Evolutionary conservation across 2,113 vertebrate genomes (phyloP).

Genomic region (Vombatus ursinus): DNA sequence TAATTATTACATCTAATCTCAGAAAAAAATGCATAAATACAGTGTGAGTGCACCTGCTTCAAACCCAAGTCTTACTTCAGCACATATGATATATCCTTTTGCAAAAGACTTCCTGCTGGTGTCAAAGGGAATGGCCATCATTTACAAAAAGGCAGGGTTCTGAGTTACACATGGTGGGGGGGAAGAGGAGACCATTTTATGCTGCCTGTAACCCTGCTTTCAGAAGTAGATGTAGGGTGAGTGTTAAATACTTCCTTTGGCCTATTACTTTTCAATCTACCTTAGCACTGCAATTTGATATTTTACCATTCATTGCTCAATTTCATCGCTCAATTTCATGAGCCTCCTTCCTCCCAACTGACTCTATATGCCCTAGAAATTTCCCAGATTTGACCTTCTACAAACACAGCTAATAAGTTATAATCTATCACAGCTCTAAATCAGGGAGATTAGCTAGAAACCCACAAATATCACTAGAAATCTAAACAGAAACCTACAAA

Average conservation of each 20-base stretch:
- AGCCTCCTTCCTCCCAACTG: not conserved
- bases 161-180: not conserved
- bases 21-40: not conserved
- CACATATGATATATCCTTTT: not conserved
- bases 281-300: not conserved
- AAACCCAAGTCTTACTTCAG: not conserved
- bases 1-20: not conserved
- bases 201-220: not conserved
- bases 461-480: not conserved
- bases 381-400: not conserved
- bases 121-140: not conserved
- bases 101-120: not conserved
- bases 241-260: not conserved
- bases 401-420: not conserved
- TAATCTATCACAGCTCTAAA: not conserved
- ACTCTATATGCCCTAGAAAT: not conserved
- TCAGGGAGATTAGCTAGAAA: not conserved
- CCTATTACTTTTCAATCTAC: not conserved
- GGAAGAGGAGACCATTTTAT: not conserved
- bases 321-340: not conserved
- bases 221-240: not conserved
- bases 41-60: not conserved
- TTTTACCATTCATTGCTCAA: not conserved
- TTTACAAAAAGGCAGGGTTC: not conserved
- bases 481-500: not conserved